These are phyloP conservation scores for Acromyrmex charruanus DNA, from an alignment of 1,140 invertebrate genomes.

Conservation along the genomic window DNA sequence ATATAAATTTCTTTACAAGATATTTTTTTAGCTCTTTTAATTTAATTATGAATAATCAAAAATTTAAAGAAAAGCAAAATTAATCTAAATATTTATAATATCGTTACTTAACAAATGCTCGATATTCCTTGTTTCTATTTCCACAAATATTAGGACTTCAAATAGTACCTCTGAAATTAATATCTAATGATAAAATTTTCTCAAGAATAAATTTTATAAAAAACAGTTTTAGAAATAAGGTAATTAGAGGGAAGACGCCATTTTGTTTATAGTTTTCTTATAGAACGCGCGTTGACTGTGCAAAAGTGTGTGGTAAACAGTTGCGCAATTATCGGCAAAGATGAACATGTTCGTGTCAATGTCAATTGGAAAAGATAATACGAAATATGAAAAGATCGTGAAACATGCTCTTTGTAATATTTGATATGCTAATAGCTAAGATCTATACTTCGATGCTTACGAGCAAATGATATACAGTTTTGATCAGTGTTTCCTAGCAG, in stretches of 20 bases:
- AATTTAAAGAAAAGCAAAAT: conserved; percentile 1
- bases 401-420: not conserved
- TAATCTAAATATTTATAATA: not conserved
- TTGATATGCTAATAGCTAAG: no score
- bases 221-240: not conserved
- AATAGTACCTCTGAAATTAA: not conserved
- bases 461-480: no score
- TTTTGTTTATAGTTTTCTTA: no score
- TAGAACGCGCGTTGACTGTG: no score
- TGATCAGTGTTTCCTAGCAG: no score
- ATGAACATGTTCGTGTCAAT: no score
- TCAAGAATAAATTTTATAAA: not conserved
- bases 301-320: no score
- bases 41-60: not conserved
- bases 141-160: not conserved
- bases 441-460: no score
- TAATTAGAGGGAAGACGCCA: no score
- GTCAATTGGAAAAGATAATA: no score
- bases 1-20: not conserved
- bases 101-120: not conserved
- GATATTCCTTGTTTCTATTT: not conserved
- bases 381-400: no score
- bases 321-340: no score
- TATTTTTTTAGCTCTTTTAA: not conserved
- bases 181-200: not conserved